Conservation (phyloP, 2,888 invertebrate species). For the Scaptomyza flava region DNA sequence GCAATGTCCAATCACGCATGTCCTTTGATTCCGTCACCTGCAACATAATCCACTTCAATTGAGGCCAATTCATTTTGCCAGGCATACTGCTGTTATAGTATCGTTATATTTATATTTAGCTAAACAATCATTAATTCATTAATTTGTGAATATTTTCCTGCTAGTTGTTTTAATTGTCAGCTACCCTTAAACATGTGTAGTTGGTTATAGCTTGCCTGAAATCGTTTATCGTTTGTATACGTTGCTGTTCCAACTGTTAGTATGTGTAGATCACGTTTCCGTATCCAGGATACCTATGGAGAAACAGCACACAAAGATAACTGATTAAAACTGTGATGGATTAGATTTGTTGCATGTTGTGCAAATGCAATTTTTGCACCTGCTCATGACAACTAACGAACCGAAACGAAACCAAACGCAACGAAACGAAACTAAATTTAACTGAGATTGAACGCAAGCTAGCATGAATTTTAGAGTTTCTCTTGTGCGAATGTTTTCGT, state of each 20-base stretch:
- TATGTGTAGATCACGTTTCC: slow-evolving; percentile 83
- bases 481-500: too few relatives aligned
- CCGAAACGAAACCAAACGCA: too few relatives aligned
- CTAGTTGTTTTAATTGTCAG: too few relatives aligned
- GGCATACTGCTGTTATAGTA: too few relatives aligned
- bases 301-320: slow-evolving; percentile 24
- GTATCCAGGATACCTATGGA: slow-evolving; percentile 83
- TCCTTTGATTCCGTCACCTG: slow-evolving; percentile 87
- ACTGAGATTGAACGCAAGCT: background rate
- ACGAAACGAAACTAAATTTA: background rate
- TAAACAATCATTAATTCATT: too few relatives aligned
- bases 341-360: background rate
- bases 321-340: slow-evolving; percentile 48
- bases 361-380: background rate
- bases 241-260: slow-evolving; percentile 82
- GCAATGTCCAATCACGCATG: slow-evolving; percentile 94
- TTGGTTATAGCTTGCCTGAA: slow-evolving; percentile 81
- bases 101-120: too few relatives aligned
- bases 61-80: too few relatives aligned
- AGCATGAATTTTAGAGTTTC: too few relatives aligned
- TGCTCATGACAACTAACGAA: background rate
- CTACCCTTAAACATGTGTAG: background rate
- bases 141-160: background rate
- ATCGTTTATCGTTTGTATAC: slow-evolving; percentile 82
- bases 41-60: slow-evolving; percentile 19